Evolutionary conservation across 2,888 invertebrate species (phyloP).

Genomic region (Macrosoma leucophasiata): DNA sequence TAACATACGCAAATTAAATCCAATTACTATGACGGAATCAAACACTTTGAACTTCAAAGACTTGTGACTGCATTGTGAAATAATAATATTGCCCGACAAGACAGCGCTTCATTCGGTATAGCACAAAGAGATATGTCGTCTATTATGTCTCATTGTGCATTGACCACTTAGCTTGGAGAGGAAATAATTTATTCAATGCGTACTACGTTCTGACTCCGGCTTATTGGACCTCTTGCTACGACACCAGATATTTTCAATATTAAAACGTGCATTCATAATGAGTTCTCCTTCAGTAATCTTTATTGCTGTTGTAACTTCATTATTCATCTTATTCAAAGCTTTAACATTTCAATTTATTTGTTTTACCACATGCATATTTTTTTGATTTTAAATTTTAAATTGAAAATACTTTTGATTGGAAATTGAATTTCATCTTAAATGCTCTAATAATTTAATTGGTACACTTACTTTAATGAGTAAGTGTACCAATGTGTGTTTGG

Average conservation of each 20-base stretch:
- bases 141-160: constrained; percentile 58
- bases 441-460: too few relatives aligned
- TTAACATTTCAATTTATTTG: too few relatives aligned
- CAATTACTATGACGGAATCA: constrained; percentile 42
- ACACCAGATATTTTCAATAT: constrained; percentile 19
- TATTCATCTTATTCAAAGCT: too few relatives aligned
- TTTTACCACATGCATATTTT: too few relatives aligned
- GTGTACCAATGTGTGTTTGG: too few relatives aligned
- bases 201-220: constrained; percentile 36
- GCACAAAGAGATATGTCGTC: constrained; percentile 59
- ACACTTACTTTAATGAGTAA: too few relatives aligned
- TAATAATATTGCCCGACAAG: constrained; percentile 43
- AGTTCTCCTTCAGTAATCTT: too few relatives aligned
- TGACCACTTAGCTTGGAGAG: constrained; percentile 61
- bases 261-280: constrained; percentile 16
- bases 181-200: constrained; percentile 65
- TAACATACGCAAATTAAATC: constrained; percentile 25
- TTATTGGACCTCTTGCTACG: constrained; percentile 29
- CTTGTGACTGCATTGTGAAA: constrained; percentile 31
- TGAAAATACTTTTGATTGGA: too few relatives aligned
- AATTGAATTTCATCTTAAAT: too few relatives aligned
- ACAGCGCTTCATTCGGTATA: constrained; percentile 36
- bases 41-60: constrained; percentile 45
- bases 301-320: too few relatives aligned
- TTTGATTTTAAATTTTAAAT: too few relatives aligned